Base-by-base conservation (phyloP, 1,140 invertebrate species). In the Latrodectus geometricus region DNA sequence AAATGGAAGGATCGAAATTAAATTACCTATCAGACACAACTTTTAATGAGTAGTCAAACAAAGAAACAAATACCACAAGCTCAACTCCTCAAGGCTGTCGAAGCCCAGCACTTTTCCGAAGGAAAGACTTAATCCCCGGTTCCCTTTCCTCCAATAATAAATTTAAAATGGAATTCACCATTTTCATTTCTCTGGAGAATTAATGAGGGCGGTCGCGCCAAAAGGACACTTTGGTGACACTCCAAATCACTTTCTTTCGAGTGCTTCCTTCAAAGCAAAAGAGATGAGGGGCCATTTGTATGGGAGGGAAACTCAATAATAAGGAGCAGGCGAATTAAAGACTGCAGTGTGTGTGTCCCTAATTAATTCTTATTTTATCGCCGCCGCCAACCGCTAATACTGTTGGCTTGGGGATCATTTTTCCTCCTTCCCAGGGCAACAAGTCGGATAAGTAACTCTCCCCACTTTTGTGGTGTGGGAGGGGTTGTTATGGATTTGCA, bases 301-400 rank as follows among this genome's bases (percentile, higher is more conserved):
- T 35, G 35, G 35, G 35, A 35, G 35, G 35, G 35, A 35, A 21
- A 21, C 17, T 77, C 20, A 20, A 74, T 83, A 70, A 70, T 70
- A 74, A 52, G 56, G 68, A 69, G 54, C 70, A 54, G 70, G 35
- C 35, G 35, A 35, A 35, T 35, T 35, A 83, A 83, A 74, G 49
- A 74, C 50, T 50, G 48, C 20, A 9, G 68, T 68, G 68, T 79
- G 77, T 48, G 73, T 23, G 49, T 35, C 35, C 49, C 82, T 84
- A 84, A 84, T 84, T 84, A 84, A 84, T 84, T 84, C 82, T 84
- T 75, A 84, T 84, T 84, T 84, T 84, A 84, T 84, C 82, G 82
- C n/a, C 23, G 20, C 82, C 54, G 80, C 70, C 52, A 73, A 82
- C 70, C 82, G 70, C 80, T 83, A 83, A 83, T 83, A 83, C 80